Evolutionary conservation across 2,888 invertebrate species (phyloP), one percentile per base, ranked within the genome.

Genomic region (Drosophila mayaguana): DNA sequence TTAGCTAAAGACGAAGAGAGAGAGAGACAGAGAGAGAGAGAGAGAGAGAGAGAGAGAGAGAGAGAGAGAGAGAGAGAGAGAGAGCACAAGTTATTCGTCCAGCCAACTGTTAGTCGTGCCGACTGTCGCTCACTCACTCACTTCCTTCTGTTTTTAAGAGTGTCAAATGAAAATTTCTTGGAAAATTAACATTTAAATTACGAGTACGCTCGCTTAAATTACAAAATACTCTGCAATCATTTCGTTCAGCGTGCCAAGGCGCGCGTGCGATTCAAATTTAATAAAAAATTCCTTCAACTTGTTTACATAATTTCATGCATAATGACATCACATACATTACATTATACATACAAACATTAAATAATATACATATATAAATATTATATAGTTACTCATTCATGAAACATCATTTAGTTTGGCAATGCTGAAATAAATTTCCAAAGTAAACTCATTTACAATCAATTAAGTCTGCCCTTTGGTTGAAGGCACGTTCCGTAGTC

Each of bases 401-500:
- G 82, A 63, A 63, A 75, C 78, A 80, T 71, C 57, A 66, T 78
- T 87, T 70, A 62, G 76, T 62, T 68, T 46, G 56, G 56, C 60
- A n/a, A n/a, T 18, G 48, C 25, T 43, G 55, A 40, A 75, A 57
- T 69, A 76, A 56, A 65, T n/a, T n/a, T n/a, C 55, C 14, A 40
- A 67, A 78, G 63, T 81, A 72, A 78, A 81, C 78, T 32, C 63
- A 67, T 72, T 72, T 53, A 59, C 73, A 77, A 66, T 63, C 78
- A 72, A 78, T 81, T 81, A 78, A 55, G 25, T 77, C 64, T 78
- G 81, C 63, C 81, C 78, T 64, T 77, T 81, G 38, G 71, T n/a
- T 22, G 22, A 38, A 9, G 3, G 38, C 8, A 46, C 40, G 53
- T 72, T 50, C 28, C 72, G 55, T 25, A 55, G 59, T 12, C 57